Conservation (phyloP, 2,797 vertebrate genomes). For the Tachyglossus aculeatus region DNA sequence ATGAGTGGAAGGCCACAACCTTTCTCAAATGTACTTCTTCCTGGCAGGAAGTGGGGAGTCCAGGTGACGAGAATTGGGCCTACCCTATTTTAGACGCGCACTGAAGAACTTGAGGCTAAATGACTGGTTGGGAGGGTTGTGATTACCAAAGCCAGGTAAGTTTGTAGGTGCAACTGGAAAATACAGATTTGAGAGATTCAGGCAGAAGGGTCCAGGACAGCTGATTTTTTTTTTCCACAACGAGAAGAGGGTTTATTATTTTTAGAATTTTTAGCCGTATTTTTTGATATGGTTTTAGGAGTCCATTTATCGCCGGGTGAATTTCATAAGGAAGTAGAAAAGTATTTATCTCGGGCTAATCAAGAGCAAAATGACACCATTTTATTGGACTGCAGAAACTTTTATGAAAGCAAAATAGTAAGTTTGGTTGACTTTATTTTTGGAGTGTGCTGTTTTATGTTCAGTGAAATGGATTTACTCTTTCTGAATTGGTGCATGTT, state of each 20-base stretch:
- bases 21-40: too few relatives aligned
- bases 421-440: slow-evolving; percentile 64
- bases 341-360: slow-evolving; percentile 76
- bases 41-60: too few relatives aligned
- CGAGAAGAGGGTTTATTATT: too few relatives aligned
- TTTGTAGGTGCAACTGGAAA: not conserved
- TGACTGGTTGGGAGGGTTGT: too few relatives aligned
- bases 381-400: slow-evolving; percentile 96
- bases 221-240: too few relatives aligned
- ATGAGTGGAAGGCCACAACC: too few relatives aligned
- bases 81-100: too few relatives aligned
- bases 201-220: not conserved
- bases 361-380: slow-evolving; percentile 79
- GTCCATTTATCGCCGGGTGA: slow-evolving; percentile 88
- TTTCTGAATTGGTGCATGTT: not conserved
- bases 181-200: not conserved
- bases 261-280: slow-evolving; percentile 15
- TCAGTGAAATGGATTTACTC: not conserved
- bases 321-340: slow-evolving; percentile 91
- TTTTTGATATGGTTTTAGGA: slow-evolving; percentile 70
- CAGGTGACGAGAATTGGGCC: too few relatives aligned
- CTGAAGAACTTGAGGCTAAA: too few relatives aligned
- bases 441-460: not conserved
- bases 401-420: slow-evolving; percentile 98
- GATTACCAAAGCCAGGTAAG: too few relatives aligned